Conservation (phyloP, 2,113 vertebrate genomes). For the Neotoma lepida region DNA sequence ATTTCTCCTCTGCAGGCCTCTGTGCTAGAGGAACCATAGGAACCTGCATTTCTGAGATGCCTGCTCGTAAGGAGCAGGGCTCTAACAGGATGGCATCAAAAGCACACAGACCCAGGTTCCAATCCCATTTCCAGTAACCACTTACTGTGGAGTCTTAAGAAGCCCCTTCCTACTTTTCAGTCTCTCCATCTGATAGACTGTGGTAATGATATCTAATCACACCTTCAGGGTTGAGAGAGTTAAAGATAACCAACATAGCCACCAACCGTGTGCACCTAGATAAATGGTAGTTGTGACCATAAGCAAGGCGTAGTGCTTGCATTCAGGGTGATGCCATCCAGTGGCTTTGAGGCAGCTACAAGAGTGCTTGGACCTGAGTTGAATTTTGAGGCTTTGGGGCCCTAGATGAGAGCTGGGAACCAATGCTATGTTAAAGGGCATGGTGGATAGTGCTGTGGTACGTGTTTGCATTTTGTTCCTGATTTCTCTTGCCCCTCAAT, state of each 20-base stretch:
- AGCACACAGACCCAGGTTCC: not conserved
- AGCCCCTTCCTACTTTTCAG: not conserved
- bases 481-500: not conserved
- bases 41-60: not conserved
- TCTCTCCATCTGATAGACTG: not conserved
- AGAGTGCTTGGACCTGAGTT: not conserved
- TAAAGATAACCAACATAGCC: not conserved
- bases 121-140: not conserved
- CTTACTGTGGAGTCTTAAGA: not conserved
- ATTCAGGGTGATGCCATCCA: too few species aligned
- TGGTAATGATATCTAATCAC: too few species aligned
- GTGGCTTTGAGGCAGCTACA: not conserved
- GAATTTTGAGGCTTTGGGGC: not conserved
- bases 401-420: not conserved
- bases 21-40: not conserved
- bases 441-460: too few species aligned
- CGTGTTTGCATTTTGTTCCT: not conserved
- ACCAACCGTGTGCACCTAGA: not conserved
- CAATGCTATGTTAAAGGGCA: too few species aligned
- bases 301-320: not conserved
- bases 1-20: not conserved
- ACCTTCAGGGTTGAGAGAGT: not conserved
- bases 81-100: not conserved
- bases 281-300: not conserved
- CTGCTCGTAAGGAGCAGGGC: not conserved